Evolutionary conservation across 2,797 vertebrate species (phyloP).

Genomic region (Macrochelys suwanniensis): DNA sequence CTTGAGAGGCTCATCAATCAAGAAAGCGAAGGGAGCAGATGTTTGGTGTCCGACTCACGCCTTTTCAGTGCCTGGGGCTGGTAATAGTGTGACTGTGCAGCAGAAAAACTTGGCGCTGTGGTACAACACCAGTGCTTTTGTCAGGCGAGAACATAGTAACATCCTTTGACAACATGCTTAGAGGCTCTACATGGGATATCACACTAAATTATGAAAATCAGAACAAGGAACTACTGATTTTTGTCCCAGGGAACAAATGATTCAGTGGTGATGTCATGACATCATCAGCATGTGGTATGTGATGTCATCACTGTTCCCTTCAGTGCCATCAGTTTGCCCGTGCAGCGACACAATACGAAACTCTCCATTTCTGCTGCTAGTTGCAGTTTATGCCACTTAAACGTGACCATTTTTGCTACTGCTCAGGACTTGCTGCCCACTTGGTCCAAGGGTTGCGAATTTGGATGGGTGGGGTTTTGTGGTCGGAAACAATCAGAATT

Average conservation of each 20-base stretch:
- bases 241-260: not conserved
- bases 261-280: not conserved
- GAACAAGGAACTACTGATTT: not conserved
- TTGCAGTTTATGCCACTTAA: too few species aligned
- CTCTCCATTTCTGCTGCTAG: too few species aligned
- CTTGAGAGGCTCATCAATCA: not conserved
- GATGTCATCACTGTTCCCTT: not conserved
- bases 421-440: too few species aligned
- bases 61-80: not conserved
- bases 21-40: not conserved
- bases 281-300: not conserved
- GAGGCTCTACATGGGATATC: not conserved
- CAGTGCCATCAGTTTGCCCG: not conserved
- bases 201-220: not conserved
- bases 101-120: not conserved
- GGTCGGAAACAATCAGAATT: too few species aligned
- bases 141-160: not conserved
- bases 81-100: not conserved
- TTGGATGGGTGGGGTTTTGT: too few species aligned
- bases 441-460: too few species aligned
- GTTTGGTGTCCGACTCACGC: not conserved
- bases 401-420: too few species aligned
- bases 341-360: too few species aligned
- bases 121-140: not conserved
- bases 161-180: not conserved